phyloP scores from a whole-genome alignment of 2,113 vertebrate species.

The Thryonomys swinderianus region DNA sequence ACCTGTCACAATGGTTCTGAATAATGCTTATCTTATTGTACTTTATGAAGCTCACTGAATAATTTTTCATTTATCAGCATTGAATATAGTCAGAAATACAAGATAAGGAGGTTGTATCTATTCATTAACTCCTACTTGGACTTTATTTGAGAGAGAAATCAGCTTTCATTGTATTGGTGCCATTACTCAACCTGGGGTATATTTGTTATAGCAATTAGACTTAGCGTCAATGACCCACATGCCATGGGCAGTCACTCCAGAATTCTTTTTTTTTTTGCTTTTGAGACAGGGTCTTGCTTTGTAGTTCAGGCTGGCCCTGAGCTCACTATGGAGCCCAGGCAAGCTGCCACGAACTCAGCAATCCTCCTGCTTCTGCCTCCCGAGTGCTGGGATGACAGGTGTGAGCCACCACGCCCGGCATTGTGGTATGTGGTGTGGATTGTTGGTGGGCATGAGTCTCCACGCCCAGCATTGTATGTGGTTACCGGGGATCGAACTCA shows the following conservation, averaged over 20 bases:
- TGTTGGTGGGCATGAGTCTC: no score
- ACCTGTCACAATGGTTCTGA: background rate
- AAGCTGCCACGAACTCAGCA: no score
- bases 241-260: fast-evolving
- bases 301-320: no score
- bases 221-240: background rate
- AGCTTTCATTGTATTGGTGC: background rate
- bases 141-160: background rate
- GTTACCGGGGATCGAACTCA: no score
- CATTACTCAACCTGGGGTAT: background rate
- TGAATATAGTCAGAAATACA: background rate
- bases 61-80: background rate
- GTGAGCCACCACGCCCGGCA: no score
- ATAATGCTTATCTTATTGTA: background rate
- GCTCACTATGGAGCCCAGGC: no score
- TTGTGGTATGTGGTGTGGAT: no score
- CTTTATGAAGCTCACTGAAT: background rate
- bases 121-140: background rate
- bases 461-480: no score
- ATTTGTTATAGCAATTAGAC: background rate
- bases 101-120: background rate
- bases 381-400: no score
- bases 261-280: no score
- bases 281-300: no score
- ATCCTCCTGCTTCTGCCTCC: no score